Evolutionary conservation across 2,797 vertebrate species (phyloP).

Genomic region (Otolemur crassicaudatus): DNA sequence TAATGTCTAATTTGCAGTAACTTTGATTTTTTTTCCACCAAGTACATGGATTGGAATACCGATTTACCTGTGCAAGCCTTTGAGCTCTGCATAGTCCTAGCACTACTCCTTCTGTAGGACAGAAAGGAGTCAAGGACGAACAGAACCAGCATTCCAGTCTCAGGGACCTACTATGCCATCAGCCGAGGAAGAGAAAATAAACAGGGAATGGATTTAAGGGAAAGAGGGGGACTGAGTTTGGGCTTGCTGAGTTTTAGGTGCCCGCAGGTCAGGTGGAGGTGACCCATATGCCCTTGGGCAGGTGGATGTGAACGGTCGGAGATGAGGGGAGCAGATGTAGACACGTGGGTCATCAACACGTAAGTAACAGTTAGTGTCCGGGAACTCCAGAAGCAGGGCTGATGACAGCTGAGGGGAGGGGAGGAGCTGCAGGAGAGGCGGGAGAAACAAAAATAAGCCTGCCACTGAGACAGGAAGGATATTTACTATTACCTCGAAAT

Average conservation of each 20-base stretch:
- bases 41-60: too few relatives aligned
- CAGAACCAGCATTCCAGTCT: fast-evolving
- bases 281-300: not conserved
- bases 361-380: fast-evolving
- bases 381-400: too few relatives aligned
- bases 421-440: not conserved
- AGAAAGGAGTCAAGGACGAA: not conserved
- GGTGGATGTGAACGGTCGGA: not conserved
- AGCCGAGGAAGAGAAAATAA: not conserved
- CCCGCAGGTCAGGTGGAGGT: not conserved
- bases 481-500: not conserved
- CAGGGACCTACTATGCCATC: fast-evolving
- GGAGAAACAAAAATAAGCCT: not conserved
- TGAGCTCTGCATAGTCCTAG: not conserved
- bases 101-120: not conserved
- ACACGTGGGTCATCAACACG: fast-evolving
- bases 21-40: not conserved
- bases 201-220: not conserved
- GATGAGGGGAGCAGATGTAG: not conserved
- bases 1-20: not conserved
- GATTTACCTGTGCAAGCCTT: not conserved
- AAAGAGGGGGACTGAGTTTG: not conserved
- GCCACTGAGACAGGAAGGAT: not conserved
- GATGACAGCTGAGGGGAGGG: not conserved
- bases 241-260: not conserved